A percentile compares a stretch with the other conserved stretches of the same genome.
Evolutionary conservation across 2,797 vertebrate genomes (phyloP).

Genomic region (Coregonus ussuriensis): DNA sequence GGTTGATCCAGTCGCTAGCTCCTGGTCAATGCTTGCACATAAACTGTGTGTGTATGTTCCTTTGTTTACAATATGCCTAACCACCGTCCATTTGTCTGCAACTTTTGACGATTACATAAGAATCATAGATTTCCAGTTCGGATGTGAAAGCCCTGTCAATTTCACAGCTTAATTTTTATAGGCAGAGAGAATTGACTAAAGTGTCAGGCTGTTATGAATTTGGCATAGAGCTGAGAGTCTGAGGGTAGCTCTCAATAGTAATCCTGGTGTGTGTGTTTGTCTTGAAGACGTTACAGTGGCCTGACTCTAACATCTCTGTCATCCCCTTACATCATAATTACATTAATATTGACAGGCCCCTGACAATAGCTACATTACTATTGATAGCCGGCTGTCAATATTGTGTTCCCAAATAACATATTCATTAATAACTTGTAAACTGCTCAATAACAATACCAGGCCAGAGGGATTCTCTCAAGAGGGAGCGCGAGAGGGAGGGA

Average conservation of each 20-base stretch:
- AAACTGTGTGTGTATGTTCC: conserved; percentile 17
- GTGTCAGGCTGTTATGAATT: conserved; percentile 93
- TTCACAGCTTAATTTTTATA: conserved; percentile 92
- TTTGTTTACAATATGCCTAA: conserved; percentile 65
- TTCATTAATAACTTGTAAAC: conserved; percentile 95
- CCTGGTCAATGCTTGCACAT: conserved; percentile 31
- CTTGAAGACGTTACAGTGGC: conserved; percentile 95
- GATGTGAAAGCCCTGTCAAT: conserved; percentile 83
- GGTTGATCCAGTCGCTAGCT: conserved; percentile 29
- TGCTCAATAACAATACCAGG: conserved; percentile 85
- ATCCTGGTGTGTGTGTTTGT: conserved; percentile 85
- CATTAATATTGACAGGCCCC: conserved; percentile 98
- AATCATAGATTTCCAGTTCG: conserved; percentile 85
- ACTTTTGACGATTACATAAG: conserved; percentile 82
- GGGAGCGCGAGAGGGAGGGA: conserved; percentile 12
- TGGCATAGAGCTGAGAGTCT: conserved; percentile 85
- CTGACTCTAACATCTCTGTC: conserved; percentile 90
- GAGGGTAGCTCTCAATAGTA: conserved; percentile 94
- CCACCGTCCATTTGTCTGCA: conserved; percentile 71
- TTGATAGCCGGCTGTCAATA: conserved; percentile 99
- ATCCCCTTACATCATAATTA: conserved; percentile 99
- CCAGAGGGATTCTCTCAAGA: conserved; percentile 72
- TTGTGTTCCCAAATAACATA: conserved; percentile 95
- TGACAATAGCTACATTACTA: conserved; percentile 98
- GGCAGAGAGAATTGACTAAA: conserved; percentile 91